Evolutionary conservation across 2,888 invertebrate species (phyloP), one percentile per base, ranked within the genome.

Genomic region (Thelaira solivaga): DNA sequence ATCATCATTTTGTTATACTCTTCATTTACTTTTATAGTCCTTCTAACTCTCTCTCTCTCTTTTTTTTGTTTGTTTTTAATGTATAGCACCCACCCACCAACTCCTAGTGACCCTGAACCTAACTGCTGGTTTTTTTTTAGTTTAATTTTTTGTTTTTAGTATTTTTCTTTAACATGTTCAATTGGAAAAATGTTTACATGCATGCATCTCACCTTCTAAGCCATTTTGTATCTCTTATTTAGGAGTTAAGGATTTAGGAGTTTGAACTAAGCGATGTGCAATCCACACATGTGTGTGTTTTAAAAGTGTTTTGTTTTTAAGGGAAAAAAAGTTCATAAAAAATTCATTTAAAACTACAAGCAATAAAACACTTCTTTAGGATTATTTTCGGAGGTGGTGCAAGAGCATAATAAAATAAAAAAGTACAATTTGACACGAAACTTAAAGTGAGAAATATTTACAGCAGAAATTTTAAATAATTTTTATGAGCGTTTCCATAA

Each of bases 261-360:
- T 16, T 39, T 4, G 7, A 13, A 8, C 18, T n/a, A n/a, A n/a
- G n/a, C n/a, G n/a, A n/a, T n/a, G n/a, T n/a, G n/a, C n/a, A n/a
- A 18, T 29, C 26, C 31, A 18, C 2, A 29, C 6, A 10, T 64
- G 24, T 24, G 45, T 34, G 16, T 39, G 31, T 51, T 51, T 45
- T 29, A 4, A 26, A 68, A 65, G 20, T 69, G 65, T 61, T 71
- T 24, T 16, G 11, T 20, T 11, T 1, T 4, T 11, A 22, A 43
- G 16, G 1, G 24, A 31, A 43, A 24, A 64, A 20, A 20, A 49
- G 45, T 57, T 78, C 55, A 78, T 78, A 68, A 74, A 78, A 69
- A 74, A 78, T 74, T 78, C 74, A 78, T 78, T 71, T 53, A 16
- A 34, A 69, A 78, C 64, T 74, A 78, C 78, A 74, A 74, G 69